A percentile compares a stretch with the other conserved stretches of the same genome.
phyloP scores from a whole-genome alignment of 30 jellyfish, hydroid and myxozoan species.

The Cassiopea xamachana region DNA sequence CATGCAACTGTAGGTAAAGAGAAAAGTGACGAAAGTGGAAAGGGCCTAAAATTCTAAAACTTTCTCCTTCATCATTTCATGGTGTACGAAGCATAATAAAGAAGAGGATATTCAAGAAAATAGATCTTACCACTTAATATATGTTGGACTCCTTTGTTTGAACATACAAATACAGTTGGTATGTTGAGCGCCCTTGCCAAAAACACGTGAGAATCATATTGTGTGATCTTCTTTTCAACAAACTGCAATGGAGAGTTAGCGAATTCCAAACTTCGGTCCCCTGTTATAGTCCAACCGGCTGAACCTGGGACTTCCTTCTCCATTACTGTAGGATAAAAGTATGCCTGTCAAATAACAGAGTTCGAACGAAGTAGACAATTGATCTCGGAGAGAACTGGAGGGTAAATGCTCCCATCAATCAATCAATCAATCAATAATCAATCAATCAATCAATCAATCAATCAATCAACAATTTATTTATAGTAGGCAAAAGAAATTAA shows the following conservation, averaged over 20 bases:
- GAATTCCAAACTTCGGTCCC: slow-evolving; percentile 91
- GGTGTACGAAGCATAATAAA: too few relatives aligned
- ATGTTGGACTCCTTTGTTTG: slow-evolving; percentile 83
- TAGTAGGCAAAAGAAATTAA: too few relatives aligned
- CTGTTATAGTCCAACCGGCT: slow-evolving; percentile 94
- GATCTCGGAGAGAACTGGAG: too few relatives aligned
- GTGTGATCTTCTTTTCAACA: slow-evolving; percentile 65
- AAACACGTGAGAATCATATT: slow-evolving; percentile 75
- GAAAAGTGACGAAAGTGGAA: too few relatives aligned
- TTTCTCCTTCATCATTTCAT: too few relatives aligned
- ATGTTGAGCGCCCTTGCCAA: slow-evolving; percentile 83
- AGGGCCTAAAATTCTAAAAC: too few relatives aligned
- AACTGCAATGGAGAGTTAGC: slow-evolving; percentile 88
- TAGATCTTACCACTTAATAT: slow-evolving; percentile 13
- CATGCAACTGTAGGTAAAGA: too few relatives aligned
- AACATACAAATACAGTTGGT: slow-evolving; percentile 90
- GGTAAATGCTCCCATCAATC: too few relatives aligned
- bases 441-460: too few relatives aligned
- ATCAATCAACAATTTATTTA: too few relatives aligned
- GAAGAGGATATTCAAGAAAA: background rate
- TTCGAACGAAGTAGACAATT: too few relatives aligned
- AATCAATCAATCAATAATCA: too few relatives aligned
- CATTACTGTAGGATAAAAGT: slow-evolving; percentile 7
- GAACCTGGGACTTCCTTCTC: slow-evolving; percentile 83
- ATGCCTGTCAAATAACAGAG: background rate